Base-by-base conservation (phyloP, 2,888 invertebrate species). In the Scaptomyza caliginosa region DNA sequence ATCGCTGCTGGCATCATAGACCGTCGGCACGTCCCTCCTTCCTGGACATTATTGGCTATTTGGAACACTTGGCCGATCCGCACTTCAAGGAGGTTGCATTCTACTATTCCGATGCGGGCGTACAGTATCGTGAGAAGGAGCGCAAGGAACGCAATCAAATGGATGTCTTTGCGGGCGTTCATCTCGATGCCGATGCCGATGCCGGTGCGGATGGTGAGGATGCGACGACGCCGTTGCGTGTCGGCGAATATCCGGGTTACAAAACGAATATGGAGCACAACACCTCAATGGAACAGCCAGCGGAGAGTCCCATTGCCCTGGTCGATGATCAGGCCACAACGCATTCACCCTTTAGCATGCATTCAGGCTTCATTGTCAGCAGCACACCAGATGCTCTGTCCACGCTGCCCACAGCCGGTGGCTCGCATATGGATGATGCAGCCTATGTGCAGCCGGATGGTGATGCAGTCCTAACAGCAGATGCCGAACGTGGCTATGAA, bases 1-100 rank as follows among this genome's bases (percentile, higher is more conserved):
- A 95, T 76, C 93, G 93, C 70, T 99, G 98, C 91, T 99, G 99
- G 99, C 94, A 95, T 84, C 96, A 96, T 91, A 94, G 96, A 78
- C 94, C 96, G 0, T 92, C 93, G 30, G 92, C 93, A 50, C 93
- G 99, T 59, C 99, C 99, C 23, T 93, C 95, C 57, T 99, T 99
- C 93, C 93, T 96, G 82, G 95, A 94, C 70, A 94, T 97, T 17
- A 95, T 96, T 77, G 94, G 95, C 4, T 93, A 94, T 89, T 92
- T 98, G 63, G 92, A 95, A 75, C 93, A 94, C 79, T 93, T 96
- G 68, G 93, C 93, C 73, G 90, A 90, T 82, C 90, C 94, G 58
- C 85, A 91, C 87, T 94, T 96, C 92, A 90, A 93, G 55, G 90
- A 92, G 60, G 92, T 92, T 66, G 92, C 92, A 92, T 96, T 93